These are phyloP conservation scores for Alsophila aescularia DNA, from an alignment of 2,888 invertebrate genomes.

Conservation along the genomic window DNA sequence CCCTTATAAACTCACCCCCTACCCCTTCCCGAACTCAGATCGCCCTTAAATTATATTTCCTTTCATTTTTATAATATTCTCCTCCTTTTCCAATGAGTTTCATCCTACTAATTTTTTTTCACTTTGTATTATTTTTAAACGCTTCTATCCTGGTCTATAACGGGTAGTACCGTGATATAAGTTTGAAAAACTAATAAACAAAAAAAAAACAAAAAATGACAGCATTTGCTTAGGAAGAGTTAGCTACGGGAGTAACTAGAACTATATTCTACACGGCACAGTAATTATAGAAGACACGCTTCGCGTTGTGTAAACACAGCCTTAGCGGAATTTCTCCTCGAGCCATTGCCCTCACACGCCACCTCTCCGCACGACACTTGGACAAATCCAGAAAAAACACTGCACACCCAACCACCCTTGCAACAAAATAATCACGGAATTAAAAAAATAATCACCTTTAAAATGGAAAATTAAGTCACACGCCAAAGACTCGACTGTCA, in stretches of 20 bases:
- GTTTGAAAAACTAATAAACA: neutral
- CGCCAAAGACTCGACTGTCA: slow-evolving; percentile 78
- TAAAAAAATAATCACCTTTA: slow-evolving; percentile 68
- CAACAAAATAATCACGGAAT: slow-evolving; percentile 39
- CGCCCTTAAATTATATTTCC: too few species aligned
- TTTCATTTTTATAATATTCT: too few species aligned
- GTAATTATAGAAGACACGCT: slow-evolving; percentile 16
- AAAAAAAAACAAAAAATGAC: neutral
- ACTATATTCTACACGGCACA: slow-evolving; percentile 1
- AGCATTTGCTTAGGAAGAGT: neutral
- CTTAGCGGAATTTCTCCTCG: slow-evolving; percentile 33
- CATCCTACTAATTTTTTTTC: too few species aligned
- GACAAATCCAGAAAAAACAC: slow-evolving; percentile 25
- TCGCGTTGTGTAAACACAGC: slow-evolving; percentile 18
- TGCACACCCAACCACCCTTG: slow-evolving; percentile 30
- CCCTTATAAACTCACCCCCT: too few species aligned
- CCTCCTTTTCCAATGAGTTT: too few species aligned
- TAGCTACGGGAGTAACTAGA: neutral
- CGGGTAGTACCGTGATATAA: too few species aligned
- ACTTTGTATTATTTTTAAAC: too few species aligned
- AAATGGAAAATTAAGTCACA: slow-evolving; percentile 78
- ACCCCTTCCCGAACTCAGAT: too few species aligned
- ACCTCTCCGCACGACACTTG: slow-evolving; percentile 13
- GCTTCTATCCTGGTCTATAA: too few species aligned
- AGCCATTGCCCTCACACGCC: slow-evolving; percentile 33